These are phyloP conservation scores for Oryzias celebensis DNA, from an alignment of 2,113 vertebrate genomes.

Conservation along the genomic window DNA sequence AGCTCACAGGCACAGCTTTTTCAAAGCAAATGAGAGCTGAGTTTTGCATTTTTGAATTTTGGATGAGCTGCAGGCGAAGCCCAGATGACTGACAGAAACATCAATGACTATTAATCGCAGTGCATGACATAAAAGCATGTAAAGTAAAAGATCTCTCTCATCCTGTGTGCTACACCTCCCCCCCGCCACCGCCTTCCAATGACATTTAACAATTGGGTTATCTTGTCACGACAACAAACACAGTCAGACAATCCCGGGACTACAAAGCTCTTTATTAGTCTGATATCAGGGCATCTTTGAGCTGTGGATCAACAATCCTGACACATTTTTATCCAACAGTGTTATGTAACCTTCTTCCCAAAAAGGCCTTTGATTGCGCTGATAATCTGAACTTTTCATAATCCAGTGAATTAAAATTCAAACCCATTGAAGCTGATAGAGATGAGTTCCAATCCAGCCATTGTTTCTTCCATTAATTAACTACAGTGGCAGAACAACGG, in stretches of 20 bases:
- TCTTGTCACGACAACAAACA: slow-evolving; percentile 34
- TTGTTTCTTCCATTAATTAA: slow-evolving; percentile 33
- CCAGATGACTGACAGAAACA: slow-evolving; percentile 11
- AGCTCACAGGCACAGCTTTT: slow-evolving; percentile 6
- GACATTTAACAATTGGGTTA: slow-evolving; percentile 23
- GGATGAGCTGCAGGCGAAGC: slow-evolving; percentile 15
- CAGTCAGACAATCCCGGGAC: slow-evolving; percentile 25
- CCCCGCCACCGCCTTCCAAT: background rate
- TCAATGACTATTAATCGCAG: slow-evolving; percentile 15
- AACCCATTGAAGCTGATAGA: slow-evolving; percentile 16
- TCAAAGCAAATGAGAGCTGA: slow-evolving; percentile 15
- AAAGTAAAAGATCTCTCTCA: slow-evolving; percentile 17
- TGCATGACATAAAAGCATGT: slow-evolving; percentile 4
- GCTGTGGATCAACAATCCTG: background rate
- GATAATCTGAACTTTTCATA: slow-evolving; percentile 29
- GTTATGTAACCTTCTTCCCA: slow-evolving; percentile 44
- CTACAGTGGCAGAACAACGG: slow-evolving; percentile 10
- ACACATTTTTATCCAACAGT: slow-evolving; percentile 40
- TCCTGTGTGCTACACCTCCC: no score
- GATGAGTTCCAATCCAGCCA: slow-evolving; percentile 7
- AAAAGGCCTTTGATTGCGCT: slow-evolving; percentile 36
- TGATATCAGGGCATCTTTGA: slow-evolving; percentile 26
- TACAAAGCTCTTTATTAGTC: slow-evolving; percentile 29
- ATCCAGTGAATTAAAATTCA: slow-evolving; percentile 35
- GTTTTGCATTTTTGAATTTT: slow-evolving; percentile 10